phyloP scores from a whole-genome alignment of 2,113 vertebrate species.

The Hippocampus mohnikei region DNA sequence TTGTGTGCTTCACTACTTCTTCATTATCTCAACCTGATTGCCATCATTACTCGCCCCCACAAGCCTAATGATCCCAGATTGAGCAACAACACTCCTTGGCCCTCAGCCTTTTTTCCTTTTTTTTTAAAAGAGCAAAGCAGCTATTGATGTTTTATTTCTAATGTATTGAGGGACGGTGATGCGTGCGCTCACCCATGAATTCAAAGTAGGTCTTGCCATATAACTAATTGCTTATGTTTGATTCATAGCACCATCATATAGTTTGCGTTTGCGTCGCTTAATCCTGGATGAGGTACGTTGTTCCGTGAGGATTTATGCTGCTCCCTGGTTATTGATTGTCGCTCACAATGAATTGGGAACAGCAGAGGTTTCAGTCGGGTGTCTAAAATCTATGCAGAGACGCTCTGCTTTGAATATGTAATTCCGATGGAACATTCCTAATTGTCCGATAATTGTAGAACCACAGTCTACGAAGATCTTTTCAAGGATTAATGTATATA shows the following conservation, averaged over 20 bases:
- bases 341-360: slow-evolving; percentile 32
- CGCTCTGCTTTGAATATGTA: slow-evolving; percentile 31
- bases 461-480: background rate
- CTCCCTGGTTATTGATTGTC: slow-evolving; percentile 53
- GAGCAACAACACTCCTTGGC: slow-evolving; percentile 58
- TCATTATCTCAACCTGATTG: slow-evolving; percentile 46
- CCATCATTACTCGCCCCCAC: slow-evolving; percentile 43
- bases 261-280: slow-evolving; percentile 52
- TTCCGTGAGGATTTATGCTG: slow-evolving; percentile 54
- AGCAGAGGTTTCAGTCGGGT: slow-evolving; percentile 31
- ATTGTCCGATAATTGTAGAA: background rate
- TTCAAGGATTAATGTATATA: background rate
- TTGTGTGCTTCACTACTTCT: slow-evolving; percentile 36
- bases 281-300: slow-evolving; percentile 45
- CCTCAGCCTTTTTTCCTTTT: slow-evolving; percentile 51
- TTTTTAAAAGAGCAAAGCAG: slow-evolving; percentile 54
- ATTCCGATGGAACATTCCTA: slow-evolving; percentile 2
- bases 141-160: slow-evolving; percentile 71
- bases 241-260: slow-evolving; percentile 54
- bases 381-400: slow-evolving; percentile 29
- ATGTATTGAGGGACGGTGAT: slow-evolving; percentile 55
- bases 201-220: slow-evolving; percentile 63
- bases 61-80: slow-evolving; percentile 48
- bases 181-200: slow-evolving; percentile 59
- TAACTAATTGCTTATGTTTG: slow-evolving; percentile 68